Percentiles rank a stretch among this genome's conserved stretches.
These are phyloP conservation scores for Minunthozetes semirufus DNA, from an alignment of 2,888 invertebrate genomes.

Conservation along the genomic window DNA sequence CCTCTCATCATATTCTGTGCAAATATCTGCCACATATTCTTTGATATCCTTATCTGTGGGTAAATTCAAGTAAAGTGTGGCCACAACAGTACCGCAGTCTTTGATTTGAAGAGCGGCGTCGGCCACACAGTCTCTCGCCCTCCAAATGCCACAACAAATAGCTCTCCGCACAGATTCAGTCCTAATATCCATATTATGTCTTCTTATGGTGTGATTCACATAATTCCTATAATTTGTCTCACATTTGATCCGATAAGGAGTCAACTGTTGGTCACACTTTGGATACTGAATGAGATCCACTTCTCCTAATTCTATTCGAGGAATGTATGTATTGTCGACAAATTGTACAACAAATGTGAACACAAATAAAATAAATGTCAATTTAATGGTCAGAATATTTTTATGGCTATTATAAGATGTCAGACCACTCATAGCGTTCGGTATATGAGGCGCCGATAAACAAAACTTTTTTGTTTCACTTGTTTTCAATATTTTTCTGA, in stretches of 20 bases:
- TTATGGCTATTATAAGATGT: not conserved
- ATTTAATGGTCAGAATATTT: not conserved
- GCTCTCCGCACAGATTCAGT: slow-evolving; percentile 3
- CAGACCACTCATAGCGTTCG: not conserved
- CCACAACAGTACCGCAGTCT: not conserved
- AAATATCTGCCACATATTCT: not conserved
- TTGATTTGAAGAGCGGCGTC: not conserved
- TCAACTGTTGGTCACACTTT: not conserved
- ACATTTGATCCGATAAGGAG: not conserved
- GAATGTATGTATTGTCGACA: not conserved
- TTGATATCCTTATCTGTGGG: not conserved
- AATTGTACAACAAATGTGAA: not conserved
- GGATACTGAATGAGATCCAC: not conserved
- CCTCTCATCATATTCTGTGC: slow-evolving; percentile 8
- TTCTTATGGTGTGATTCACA: not conserved
- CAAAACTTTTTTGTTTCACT: not conserved
- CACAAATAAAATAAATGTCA: not conserved
- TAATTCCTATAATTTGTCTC: not conserved
- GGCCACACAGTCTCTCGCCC: slow-evolving; percentile 21
- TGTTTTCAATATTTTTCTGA: not conserved
- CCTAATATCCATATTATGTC: not conserved
- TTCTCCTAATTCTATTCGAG: not conserved
- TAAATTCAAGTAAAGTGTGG: not conserved
- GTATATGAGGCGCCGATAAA: not conserved
- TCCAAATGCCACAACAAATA: slow-evolving; percentile 19